These are phyloP conservation scores for Macrosoma leucophasiata DNA, from an alignment of 2,888 invertebrate species.

Conservation along the genomic window DNA sequence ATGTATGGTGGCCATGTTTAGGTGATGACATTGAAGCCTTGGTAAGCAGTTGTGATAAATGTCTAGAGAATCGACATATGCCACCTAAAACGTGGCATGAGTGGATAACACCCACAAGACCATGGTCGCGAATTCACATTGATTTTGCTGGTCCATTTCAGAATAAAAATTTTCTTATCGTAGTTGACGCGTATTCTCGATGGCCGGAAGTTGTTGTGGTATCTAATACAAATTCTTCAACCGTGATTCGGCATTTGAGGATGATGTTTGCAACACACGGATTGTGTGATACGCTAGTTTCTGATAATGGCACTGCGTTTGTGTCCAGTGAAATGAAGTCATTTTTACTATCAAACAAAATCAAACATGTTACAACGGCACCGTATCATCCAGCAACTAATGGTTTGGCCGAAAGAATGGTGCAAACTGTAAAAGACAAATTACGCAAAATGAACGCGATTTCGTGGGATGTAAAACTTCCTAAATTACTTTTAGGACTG, in stretches of 20 bases:
- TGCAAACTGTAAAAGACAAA: constrained; percentile 24
- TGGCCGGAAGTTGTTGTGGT: constrained; percentile 18
- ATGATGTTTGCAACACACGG: constrained; percentile 14
- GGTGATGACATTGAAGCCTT: too few relatives aligned
- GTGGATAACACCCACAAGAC: constrained; percentile 15
- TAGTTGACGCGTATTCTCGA: constrained; percentile 19
- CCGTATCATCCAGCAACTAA: constrained; percentile 24
- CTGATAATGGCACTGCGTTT: constrained; percentile 14
- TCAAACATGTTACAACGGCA: constrained; percentile 13
- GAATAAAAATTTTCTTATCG: constrained; percentile 19
- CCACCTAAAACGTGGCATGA: constrained; percentile 12
- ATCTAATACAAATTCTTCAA: constrained; percentile 6
- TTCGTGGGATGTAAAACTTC: constrained; percentile 17
- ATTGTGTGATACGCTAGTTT: constrained; percentile 13
- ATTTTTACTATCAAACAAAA: constrained; percentile 17
- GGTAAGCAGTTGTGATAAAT: constrained; percentile 1
- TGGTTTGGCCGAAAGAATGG: constrained; percentile 20
- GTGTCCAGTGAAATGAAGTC: constrained; percentile 19
- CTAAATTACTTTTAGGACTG: constrained; percentile 11
- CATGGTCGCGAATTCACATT: constrained; percentile 21
- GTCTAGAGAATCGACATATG: constrained; percentile 14
- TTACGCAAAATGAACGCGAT: constrained; percentile 14
- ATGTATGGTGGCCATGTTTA: constrained; percentile 26
- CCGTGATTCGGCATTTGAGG: constrained; percentile 11
- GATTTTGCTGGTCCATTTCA: constrained; percentile 23